Evolutionary conservation across 2,888 invertebrate genomes (phyloP).

Genomic region (Tachina fera): DNA sequence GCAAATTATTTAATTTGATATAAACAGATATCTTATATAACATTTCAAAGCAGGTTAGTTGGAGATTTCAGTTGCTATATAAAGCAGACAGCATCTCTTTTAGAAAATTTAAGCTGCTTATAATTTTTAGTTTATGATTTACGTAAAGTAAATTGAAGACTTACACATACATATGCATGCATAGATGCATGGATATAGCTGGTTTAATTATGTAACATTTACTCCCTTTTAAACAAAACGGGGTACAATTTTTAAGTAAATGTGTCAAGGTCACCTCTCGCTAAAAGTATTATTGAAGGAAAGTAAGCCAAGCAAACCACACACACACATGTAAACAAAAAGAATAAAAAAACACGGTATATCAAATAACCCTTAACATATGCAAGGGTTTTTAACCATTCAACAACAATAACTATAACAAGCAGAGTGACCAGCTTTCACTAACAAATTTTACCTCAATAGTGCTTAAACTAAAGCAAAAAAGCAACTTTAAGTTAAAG

Average conservation of each 20-base stretch:
- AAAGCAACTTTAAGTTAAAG: no score
- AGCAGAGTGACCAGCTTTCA: no score
- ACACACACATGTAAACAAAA: not conserved
- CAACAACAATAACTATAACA: constrained; percentile 7
- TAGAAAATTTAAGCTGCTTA: no score
- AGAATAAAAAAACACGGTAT: not conserved
- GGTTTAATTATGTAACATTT: not conserved
- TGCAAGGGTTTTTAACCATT: not conserved
- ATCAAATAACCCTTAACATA: not conserved
- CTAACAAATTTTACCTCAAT: no score
- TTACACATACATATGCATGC: not conserved
- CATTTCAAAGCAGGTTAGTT: no score
- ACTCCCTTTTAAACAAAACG: not conserved
- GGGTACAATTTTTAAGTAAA: constrained; percentile 17
- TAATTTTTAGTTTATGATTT: no score
- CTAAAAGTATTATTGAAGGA: not conserved
- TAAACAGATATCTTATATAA: no score
- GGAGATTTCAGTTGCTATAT: no score
- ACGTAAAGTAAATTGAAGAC: no score
- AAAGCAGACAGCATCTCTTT: no score
- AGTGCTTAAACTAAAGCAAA: no score
- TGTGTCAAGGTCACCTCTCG: constrained; percentile 55
- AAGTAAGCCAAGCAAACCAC: not conserved
- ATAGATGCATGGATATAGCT: not conserved
- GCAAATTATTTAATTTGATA: no score